Percentiles rank a stretch among this genome's conserved stretches.
phyloP scores from a whole-genome alignment of 2,113 vertebrate genomes.

The Odocoileus hemionus region DNA sequence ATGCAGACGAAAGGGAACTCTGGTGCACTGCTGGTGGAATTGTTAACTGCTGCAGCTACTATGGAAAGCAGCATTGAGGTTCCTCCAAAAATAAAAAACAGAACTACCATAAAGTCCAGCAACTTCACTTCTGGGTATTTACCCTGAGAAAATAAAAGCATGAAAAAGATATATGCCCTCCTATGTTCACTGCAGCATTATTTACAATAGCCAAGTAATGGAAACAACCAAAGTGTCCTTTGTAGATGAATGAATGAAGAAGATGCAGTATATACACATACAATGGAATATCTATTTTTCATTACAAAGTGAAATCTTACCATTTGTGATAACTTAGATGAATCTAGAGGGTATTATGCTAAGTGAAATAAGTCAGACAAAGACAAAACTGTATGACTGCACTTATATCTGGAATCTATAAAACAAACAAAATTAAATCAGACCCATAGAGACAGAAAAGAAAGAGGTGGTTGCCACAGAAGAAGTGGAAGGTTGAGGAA shows the following conservation, averaged over 20 bases:
- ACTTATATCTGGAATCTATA: not conserved
- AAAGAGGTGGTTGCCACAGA: not conserved
- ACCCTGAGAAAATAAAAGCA: not conserved
- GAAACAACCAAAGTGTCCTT: not conserved
- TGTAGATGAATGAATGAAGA: not conserved
- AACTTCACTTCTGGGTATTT: not conserved
- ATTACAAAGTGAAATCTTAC: not conserved
- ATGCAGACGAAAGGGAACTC: not conserved
- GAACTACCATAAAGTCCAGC: not conserved
- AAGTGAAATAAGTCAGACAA: not conserved
- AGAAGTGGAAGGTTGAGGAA: not conserved
- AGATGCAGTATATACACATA: not conserved
- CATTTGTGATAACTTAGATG: not conserved
- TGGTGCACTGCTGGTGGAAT: not conserved
- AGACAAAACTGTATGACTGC: not conserved
- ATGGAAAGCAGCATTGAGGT: not conserved
- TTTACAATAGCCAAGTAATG: not conserved
- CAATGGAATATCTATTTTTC: not conserved
- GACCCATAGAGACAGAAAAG: not conserved
- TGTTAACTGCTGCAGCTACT: not conserved
- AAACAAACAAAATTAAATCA: not conserved
- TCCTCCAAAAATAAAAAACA: not conserved
- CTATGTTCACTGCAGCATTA: not conserved
- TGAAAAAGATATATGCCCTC: not conserved
- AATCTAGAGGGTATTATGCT: not conserved